Conservation (phyloP, 2,888 invertebrate species). For the Halictus quadricinctus region DNA sequence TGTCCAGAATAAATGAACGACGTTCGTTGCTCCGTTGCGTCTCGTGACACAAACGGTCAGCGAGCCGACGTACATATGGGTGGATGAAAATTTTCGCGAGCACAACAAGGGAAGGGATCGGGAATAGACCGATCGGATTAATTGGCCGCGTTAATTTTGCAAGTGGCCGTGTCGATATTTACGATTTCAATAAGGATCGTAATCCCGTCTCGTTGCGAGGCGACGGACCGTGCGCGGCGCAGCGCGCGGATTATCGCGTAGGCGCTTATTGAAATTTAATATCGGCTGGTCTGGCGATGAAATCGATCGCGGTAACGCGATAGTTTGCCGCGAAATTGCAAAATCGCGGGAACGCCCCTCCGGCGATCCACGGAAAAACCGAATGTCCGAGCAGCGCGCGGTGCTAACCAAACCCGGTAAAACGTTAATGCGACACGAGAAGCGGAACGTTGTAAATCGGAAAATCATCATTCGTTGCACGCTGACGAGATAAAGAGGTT, state of each 20-base stretch:
- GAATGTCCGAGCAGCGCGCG: conserved; percentile 8
- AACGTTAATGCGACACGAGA: conserved; percentile 30
- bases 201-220: conserved; percentile 49
- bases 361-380: conserved; percentile 20
- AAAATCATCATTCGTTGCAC: conserved; percentile 26
- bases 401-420: conserved; percentile 13
- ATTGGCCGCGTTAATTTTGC: conserved; percentile 45
- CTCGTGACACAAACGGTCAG: not conserved
- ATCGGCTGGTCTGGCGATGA: conserved; percentile 59
- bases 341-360: conserved; percentile 34
- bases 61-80: not conserved
- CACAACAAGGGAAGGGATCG: conserved; percentile 6
- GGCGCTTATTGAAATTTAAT: conserved; percentile 67
- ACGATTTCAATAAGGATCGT: conserved; percentile 62
- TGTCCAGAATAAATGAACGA: not conserved
- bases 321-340: conserved; percentile 59
- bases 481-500: conserved; percentile 4
- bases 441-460: conserved; percentile 15
- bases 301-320: conserved; percentile 61
- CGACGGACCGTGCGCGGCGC: conserved; percentile 38
- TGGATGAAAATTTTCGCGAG: not conserved
- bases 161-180: conserved; percentile 55
- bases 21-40: not conserved
- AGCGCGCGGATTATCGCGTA: conserved; percentile 53
- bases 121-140: conserved; percentile 25